phyloP scores from a whole-genome alignment of 2,797 vertebrate genomes.

The Bufotes viridis region DNA sequence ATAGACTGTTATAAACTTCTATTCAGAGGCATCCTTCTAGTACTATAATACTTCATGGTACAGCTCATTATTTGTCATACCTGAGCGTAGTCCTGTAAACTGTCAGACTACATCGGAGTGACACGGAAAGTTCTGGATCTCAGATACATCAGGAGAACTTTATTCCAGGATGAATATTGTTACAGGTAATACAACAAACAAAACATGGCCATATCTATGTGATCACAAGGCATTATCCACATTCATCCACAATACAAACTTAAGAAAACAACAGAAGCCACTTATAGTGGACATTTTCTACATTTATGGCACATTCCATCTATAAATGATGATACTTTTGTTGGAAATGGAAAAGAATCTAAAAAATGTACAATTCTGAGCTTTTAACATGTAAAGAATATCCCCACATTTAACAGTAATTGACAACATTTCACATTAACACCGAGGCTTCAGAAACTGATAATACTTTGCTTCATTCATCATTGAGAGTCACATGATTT shows the following conservation, averaged over 20 bases:
- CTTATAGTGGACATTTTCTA: neutral
- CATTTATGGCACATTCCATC: neutral
- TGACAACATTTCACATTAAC: neutral
- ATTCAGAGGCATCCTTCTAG: too few species aligned
- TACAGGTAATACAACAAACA: neutral
- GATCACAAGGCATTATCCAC: neutral
- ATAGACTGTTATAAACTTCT: too few species aligned
- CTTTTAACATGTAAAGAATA: neutral
- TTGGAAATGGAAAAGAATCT: neutral
- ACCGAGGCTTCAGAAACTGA: neutral
- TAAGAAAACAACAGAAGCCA: neutral
- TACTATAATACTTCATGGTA: too few species aligned
- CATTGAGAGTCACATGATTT: too few species aligned
- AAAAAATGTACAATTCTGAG: neutral
- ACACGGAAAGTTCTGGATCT: neutral
- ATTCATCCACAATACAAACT: neutral
- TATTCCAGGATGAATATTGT: conserved; percentile 6
- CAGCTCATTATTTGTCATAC: too few species aligned
- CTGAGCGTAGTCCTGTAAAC: neutral
- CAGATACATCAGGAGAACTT: conserved; percentile 4
- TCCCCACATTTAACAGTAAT: neutral
- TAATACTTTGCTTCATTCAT: neutral
- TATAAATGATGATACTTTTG: neutral
- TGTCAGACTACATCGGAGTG: neutral
- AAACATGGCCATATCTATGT: neutral